Evolutionary conservation across 1,140 invertebrate genomes (phyloP), one percentile per base, ranked within the genome.

Genomic region (Leptoteleia sp.): DNA sequence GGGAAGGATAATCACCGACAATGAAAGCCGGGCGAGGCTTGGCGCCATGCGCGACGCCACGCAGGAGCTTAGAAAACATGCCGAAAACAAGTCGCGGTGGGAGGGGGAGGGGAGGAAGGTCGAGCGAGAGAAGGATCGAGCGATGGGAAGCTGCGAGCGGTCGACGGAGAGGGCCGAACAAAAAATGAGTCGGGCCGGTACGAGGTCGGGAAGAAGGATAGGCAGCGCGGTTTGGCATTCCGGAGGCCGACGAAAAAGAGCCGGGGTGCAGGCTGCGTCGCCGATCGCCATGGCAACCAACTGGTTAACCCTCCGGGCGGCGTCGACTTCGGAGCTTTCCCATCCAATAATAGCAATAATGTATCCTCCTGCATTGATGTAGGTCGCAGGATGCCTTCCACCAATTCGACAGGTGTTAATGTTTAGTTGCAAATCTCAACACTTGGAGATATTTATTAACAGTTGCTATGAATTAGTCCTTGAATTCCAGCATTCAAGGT

Each of bases 281-380:
- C 42, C 33, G 42, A 76, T 80, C 25, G 25, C 62, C 72, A 80
- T 80, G 78, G 78, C 70, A 80, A 80, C 78, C 72, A 64, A 42
- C 48, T 50, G 67, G 57, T 61, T 64, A n/a, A 62, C 78, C 78
- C 78, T 80, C 68, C 59, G 57, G 62, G 67, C 62, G 67, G 35
- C 62, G 57, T 61, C 43, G 54, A 61, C 55, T 76, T 80, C 22
- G 68, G 57, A 25, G 68, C 72, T 76, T 68, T 68, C 72, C 72
- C 72, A 72, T 64, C 62, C 78, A 55, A 80, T 80, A 72, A 76
- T 73, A 68, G 78, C 48, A 76, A 80, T 76, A 76, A 76, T 71
- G 68, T 70, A 76, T 80, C 72, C 61, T 64, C 52, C 48, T 62
- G 52, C 45, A 62, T 73, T 72, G 78, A 80, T 80, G 72, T 76